A percentile compares a stretch with the other conserved stretches of the same genome.
phyloP scores from a whole-genome alignment of 2,888 invertebrate species.

The Phaonia tiefii region DNA sequence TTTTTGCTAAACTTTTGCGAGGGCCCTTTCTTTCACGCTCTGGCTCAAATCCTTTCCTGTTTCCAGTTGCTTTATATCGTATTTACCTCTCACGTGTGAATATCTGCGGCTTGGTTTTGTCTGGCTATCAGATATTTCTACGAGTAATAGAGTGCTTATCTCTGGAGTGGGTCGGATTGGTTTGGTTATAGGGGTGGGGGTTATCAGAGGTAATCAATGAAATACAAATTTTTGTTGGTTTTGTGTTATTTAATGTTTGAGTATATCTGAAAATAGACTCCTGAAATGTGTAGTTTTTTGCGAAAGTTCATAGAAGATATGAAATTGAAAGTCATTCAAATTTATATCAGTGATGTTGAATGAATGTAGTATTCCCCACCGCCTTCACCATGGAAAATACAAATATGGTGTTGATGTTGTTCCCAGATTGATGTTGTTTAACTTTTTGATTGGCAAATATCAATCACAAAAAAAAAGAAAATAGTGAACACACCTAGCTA shows the following conservation, averaged over 20 bases:
- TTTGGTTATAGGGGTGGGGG: not conserved
- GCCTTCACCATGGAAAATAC: not conserved
- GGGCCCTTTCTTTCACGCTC: not conserved
- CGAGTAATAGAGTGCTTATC: constrained; percentile 30
- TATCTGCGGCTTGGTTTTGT: constrained; percentile 12
- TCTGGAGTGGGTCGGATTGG: not conserved
- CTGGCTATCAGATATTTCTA: constrained; percentile 25
- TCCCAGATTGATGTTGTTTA: constrained; percentile 10
- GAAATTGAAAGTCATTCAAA: constrained; percentile 47
- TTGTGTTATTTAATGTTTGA: not conserved
- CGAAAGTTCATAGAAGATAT: constrained; percentile 13
- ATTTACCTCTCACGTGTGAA: constrained; percentile 49
- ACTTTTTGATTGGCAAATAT: constrained; percentile 37
- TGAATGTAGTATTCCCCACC: not conserved
- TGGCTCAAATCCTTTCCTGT: not conserved
- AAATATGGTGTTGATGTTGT: not conserved
- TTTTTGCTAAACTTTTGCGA: too few species aligned
- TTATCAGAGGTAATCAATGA: constrained; percentile 20
- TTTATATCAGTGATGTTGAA: constrained; percentile 11
- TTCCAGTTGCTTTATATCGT: not conserved
- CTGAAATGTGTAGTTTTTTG: constrained; percentile 4
- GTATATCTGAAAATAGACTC: not conserved
- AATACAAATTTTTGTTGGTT: not conserved
- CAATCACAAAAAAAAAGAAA: too few species aligned
- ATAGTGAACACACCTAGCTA: too few species aligned